Evolutionary conservation across 2,797 vertebrate genomes (phyloP).

Genomic region (Poecilia gillii): DNA sequence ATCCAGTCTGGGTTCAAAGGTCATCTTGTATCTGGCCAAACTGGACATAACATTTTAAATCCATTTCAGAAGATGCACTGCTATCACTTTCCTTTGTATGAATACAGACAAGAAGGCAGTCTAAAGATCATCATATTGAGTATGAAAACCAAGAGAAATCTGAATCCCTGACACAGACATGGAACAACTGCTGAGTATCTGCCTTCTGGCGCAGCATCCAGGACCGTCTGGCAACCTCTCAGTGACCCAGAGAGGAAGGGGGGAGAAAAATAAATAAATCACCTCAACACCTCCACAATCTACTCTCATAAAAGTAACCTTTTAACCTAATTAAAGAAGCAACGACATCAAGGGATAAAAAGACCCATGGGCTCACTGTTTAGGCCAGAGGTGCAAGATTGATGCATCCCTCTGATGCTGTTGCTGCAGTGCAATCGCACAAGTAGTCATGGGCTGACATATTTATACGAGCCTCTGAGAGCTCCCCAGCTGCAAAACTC

Average conservation of each 20-base stretch:
- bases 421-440: constrained; percentile 65
- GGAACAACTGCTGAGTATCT: constrained; percentile 31
- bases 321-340: constrained; percentile 13
- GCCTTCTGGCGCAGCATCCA: constrained; percentile 54
- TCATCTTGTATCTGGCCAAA: not conserved
- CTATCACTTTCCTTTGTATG: not conserved
- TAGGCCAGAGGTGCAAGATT: constrained; percentile 35
- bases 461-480: constrained; percentile 56
- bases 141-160: not conserved
- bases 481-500: constrained; percentile 17
- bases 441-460: constrained; percentile 38
- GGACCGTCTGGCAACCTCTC: constrained; percentile 52
- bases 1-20: constrained; percentile 29
- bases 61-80: not conserved
- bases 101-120: not conserved
- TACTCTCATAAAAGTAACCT: constrained; percentile 14
- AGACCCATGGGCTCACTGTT: constrained; percentile 33
- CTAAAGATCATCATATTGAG: not conserved
- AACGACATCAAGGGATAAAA: not conserved
- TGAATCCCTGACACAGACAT: constrained; percentile 14
- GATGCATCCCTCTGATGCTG: constrained; percentile 53
- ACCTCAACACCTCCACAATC: constrained; percentile 17
- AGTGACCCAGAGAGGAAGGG: constrained; percentile 32
- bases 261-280: not conserved
- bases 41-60: constrained; percentile 3